These are phyloP conservation scores for Micrastur ruficollis DNA, from an alignment of 2,797 vertebrate genomes.

Conservation along the genomic window DNA sequence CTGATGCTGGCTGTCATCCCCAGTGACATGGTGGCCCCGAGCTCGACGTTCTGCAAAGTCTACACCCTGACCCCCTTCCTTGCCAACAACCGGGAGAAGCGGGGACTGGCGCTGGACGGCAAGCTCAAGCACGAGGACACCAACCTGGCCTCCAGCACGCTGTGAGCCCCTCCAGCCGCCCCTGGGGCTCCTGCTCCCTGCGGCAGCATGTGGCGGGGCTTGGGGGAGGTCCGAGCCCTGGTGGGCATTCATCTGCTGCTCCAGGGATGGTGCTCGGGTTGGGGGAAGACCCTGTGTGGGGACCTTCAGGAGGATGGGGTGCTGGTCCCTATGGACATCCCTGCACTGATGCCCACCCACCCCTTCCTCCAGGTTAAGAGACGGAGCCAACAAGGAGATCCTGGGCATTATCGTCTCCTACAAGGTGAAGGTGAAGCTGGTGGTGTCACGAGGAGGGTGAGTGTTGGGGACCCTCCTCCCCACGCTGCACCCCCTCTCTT, in stretches of 20 bases:
- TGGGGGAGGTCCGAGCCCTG: background rate
- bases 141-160: slow-evolving; percentile 93
- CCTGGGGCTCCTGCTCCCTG: background rate
- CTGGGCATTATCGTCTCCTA: slow-evolving; percentile 95
- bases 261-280: background rate
- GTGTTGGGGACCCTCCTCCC: background rate
- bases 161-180: slow-evolving; percentile 78
- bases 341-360: background rate
- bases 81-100: slow-evolving; percentile 92
- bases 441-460: slow-evolving; percentile 94
- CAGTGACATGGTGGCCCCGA: slow-evolving; percentile 91
- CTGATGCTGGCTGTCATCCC: background rate
- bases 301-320: background rate
- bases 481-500: background rate
- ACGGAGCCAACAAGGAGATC: slow-evolving; percentile 92
- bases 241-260: background rate
- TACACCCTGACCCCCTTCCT: slow-evolving; percentile 94
- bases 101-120: slow-evolving; percentile 91
- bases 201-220: accelerated
- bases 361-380: slow-evolving; percentile 80
- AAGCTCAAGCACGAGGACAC: slow-evolving; percentile 97
- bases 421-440: slow-evolving; percentile 97
- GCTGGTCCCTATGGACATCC: accelerated
- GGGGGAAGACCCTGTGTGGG: background rate
- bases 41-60: slow-evolving; percentile 93